Percentiles rank a stretch among this genome's conserved stretches.
These are phyloP conservation scores for Crenuchus spilurus DNA, from an alignment of 2,797 vertebrate species.

Conservation along the genomic window DNA sequence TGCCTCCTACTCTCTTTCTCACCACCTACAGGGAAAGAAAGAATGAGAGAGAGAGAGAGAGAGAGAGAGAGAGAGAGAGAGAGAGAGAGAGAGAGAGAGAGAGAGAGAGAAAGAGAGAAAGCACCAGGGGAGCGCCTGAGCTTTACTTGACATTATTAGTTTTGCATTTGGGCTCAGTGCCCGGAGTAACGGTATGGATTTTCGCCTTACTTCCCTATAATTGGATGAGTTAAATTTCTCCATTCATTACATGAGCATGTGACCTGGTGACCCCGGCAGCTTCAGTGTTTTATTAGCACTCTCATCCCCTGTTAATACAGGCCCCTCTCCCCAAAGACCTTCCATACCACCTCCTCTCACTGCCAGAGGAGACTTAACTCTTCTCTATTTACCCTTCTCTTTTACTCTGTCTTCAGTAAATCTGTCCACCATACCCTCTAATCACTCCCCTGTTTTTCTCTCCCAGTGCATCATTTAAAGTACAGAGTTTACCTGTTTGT, in stretches of 20 bases:
- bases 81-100: conserved; percentile 9
- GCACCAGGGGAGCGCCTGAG: conserved; percentile 63
- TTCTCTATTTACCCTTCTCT: not conserved
- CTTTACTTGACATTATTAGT: conserved; percentile 93
- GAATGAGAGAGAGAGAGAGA: not conserved
- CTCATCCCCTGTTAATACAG: conserved; percentile 94
- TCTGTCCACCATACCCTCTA: not conserved
- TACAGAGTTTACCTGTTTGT: not conserved
- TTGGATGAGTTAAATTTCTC: conserved; percentile 99
- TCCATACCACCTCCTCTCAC: conserved; percentile 1
- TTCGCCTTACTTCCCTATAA: conserved; percentile 92
- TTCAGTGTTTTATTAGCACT: conserved; percentile 97
- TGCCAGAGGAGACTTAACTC: conserved; percentile 8
- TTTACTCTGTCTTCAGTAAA: not conserved
- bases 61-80: not conserved
- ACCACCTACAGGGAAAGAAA: not conserved
- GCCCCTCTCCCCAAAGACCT: conserved; percentile 63
- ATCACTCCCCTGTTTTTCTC: not conserved
- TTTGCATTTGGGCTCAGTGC: conserved; percentile 95
- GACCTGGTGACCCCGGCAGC: conserved; percentile 90
- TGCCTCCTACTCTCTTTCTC: conserved; percentile 2
- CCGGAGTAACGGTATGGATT: conserved; percentile 98
- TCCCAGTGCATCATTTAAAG: not conserved
- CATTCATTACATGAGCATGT: conserved; percentile 97
- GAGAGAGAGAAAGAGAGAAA: not conserved